These are phyloP conservation scores for Cosmopolites sordidus DNA, from an alignment of 2,888 invertebrate species.

Conservation along the genomic window DNA sequence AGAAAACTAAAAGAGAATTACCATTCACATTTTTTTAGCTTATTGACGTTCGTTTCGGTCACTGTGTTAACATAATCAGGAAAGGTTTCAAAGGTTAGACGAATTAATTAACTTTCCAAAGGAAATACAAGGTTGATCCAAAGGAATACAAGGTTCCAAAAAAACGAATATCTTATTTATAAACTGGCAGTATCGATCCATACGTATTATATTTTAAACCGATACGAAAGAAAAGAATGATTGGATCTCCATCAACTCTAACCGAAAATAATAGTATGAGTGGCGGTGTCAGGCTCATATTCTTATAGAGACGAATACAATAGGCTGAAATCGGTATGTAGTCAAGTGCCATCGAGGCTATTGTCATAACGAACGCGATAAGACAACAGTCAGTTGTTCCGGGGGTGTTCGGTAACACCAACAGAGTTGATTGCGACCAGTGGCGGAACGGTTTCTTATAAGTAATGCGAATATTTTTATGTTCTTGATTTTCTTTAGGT, in stretches of 20 bases:
- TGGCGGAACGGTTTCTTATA: constrained; percentile 4
- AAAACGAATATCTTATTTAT: no score
- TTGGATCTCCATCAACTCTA: constrained; percentile 18
- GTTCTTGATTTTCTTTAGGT: no score
- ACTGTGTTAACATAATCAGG: no score
- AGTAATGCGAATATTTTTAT: no score
- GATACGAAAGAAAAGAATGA: constrained; percentile 18
- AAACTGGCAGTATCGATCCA: no score
- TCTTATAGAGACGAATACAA: constrained; percentile 17
- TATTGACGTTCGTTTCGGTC: no score
- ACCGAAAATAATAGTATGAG: constrained; percentile 17
- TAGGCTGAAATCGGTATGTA: constrained; percentile 22
- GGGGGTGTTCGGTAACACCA: constrained; percentile 24
- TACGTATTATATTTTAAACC: constrained; percentile 22
- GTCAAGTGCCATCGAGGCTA: constrained; percentile 22
- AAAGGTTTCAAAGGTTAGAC: no score
- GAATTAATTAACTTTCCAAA: no score
- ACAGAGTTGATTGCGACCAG: constrained; percentile 16
- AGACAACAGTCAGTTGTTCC: constrained; percentile 24
- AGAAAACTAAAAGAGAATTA: no score
- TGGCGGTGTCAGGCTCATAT: constrained; percentile 22
- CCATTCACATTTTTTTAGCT: no score
- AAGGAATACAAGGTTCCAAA: no score
- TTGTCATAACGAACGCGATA: constrained; percentile 24
- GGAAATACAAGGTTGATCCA: no score